Evolutionary conservation across 53 echinoderm and acorn worm genomes (phyloP), one percentile per base, ranked within the genome.

Genomic region (Luidia sarsii): DNA sequence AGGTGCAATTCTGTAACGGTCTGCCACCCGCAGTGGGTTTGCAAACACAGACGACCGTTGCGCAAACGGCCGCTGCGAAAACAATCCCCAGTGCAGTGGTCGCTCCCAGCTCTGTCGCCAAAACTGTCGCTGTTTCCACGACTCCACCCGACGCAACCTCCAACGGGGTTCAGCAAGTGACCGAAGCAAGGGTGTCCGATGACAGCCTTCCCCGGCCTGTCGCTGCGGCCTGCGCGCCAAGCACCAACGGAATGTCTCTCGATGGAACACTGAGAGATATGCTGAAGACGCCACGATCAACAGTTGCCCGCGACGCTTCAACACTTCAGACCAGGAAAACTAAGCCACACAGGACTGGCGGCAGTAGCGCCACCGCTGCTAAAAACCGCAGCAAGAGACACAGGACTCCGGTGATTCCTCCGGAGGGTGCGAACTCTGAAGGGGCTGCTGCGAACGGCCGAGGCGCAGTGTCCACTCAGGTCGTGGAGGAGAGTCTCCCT

Each of bases 231-330:
- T n/a, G n/a, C n/a, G n/a, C n/a, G n/a, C n/a, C n/a, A n/a, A 60
- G 31, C 61, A 77, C 77, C 45, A 46, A 45, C 21, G 33, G 33
- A 7, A 6, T 77, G 61, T 77, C 77, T 46, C 33, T 77, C 20
- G 77, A 77, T 77, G 77, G 61, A 39, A 77, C 77, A 43, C 29
- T 77, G 5, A 77, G 77, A 60, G 48, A 41, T 18, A 77, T 77
- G 77, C 61, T 77, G 16, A 61, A 45, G 32, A 77, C 56, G 13
- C 77, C 77, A 7, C 59, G 77, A 48, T 20, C 60, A 61, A 48
- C 23, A 32, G 13, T 30, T 33, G 19, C 62, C 31, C 39, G 31
- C 16, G 62, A 77, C 7, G 61, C 16, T 15, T 61, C 59, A 11
- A 41, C 6, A 41, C 46, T 32, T 46, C 77, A 62, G 38, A 59